Base-by-base conservation (phyloP, 1,140 invertebrate species). In the Drosophila virilis region DNA sequence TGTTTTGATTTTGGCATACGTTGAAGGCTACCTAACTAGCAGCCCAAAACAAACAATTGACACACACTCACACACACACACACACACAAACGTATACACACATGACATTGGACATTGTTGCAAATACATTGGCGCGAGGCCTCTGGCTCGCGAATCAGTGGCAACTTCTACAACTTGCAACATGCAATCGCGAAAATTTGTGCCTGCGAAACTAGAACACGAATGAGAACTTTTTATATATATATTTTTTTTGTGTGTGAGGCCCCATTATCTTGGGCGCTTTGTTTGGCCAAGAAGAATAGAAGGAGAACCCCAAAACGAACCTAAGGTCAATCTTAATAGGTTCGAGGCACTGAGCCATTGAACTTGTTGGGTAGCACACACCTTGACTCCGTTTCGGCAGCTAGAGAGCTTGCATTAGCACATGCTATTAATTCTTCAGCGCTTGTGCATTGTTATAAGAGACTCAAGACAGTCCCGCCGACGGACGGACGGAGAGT, bases 251-350 rank as follows among this genome's bases (percentile, higher is more conserved):
- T 62, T 52, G 45, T 40, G 22, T 51, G 22, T 51, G 37, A 33
- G 35, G 13, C 35, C 15, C 52, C 69, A 83, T 88, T 84, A 80
- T 80, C 37, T 62, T 80, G 68, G 80, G 72, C 67, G 64, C 77
- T 79, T 85, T 86, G 84, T 89, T 78, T 89, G 67, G 74, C 81
- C 69, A 80, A 80, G 74, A 72, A 33, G 65, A 38, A 70, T 68
- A 50, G 22, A 28, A 28, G 55, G 52, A 52, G 28, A 64, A 40
- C 32, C 43, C 57, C 59, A 22, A 58, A 74, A 79, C 69, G 62
- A 72, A 73, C 66, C 46, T 89, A 89, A 89, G 84, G 84, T 80
- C 84, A 80, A 80, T 74, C 80, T 84, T 80, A 84, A 90, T 89
- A 75, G 58, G 67, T 74, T 70, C 70, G 70, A 59, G 58, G 58